These are phyloP conservation scores for Teleiodes luculella DNA, from an alignment of 2,888 invertebrate genomes.

Conservation along the genomic window DNA sequence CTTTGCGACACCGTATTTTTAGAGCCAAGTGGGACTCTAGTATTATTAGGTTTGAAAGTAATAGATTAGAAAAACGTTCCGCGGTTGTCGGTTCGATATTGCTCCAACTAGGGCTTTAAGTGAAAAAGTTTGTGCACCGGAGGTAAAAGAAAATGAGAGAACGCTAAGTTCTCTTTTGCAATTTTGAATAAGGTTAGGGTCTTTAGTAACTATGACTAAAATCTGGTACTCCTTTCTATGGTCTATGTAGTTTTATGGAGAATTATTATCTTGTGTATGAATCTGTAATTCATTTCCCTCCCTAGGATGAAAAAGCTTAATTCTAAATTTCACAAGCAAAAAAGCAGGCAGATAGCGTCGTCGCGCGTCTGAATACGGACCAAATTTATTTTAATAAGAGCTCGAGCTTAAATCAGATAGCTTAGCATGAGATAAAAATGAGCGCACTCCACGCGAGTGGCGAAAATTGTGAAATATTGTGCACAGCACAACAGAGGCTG, in stretches of 20 bases:
- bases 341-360: constrained; percentile 20
- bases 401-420: constrained; percentile 40
- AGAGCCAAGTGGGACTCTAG: constrained; percentile 56
- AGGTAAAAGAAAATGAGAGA: background rate
- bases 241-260: no score
- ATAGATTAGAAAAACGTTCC: constrained; percentile 55
- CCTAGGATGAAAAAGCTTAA: background rate
- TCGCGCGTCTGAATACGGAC: constrained; percentile 13
- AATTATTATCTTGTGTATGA: no score
- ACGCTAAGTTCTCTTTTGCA: constrained; percentile 16
- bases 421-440: constrained; percentile 46
- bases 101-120: constrained; percentile 37
- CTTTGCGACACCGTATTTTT: constrained; percentile 78
- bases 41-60: constrained; percentile 68
- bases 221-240: no score
- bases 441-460: constrained; percentile 32
- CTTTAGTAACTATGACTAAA: no score
- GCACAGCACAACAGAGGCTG: constrained; percentile 21
- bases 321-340: constrained; percentile 18
- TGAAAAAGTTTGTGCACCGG: constrained; percentile 4
- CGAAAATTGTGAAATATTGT: constrained; percentile 53
- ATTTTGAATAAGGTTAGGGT: background rate
- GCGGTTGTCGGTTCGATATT: constrained; percentile 39
- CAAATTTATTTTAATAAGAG: constrained; percentile 36
- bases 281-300: no score